Evolutionary conservation across 2,888 invertebrate species (phyloP).

Genomic region (Pachymerium ferrugineum): DNA sequence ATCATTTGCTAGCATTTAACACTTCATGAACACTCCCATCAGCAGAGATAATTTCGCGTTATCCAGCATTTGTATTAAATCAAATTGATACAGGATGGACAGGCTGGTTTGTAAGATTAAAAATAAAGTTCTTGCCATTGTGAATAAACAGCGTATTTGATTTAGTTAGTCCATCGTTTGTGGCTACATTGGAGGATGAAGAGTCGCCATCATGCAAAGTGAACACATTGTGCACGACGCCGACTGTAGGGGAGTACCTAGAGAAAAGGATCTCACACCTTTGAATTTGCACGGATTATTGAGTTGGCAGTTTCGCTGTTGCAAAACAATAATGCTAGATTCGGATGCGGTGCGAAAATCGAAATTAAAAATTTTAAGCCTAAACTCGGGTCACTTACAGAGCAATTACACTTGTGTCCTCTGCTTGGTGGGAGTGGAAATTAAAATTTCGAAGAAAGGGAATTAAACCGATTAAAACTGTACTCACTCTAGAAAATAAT

Average conservation of each 20-base stretch:
- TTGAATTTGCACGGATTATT: not conserved
- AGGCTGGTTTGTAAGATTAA: too few species aligned
- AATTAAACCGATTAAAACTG: not conserved
- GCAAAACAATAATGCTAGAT: not conserved
- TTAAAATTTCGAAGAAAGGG: not conserved
- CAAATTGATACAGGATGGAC: too few species aligned
- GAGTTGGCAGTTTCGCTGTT: not conserved
- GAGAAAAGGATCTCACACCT: not conserved
- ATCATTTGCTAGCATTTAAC: not conserved
- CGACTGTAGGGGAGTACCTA: not conserved
- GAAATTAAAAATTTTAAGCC: not conserved
- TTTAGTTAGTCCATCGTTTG: not conserved
- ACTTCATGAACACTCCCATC: not conserved
- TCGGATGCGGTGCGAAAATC: not conserved
- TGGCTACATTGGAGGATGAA: not conserved
- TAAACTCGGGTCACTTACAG: not conserved
- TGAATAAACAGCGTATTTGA: not conserved
- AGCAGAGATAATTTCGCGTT: too few species aligned
- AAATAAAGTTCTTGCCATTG: not conserved
- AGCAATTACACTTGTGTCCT: not conserved
- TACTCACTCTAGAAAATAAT: constrained; percentile 37
- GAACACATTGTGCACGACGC: not conserved
- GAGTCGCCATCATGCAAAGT: not conserved
- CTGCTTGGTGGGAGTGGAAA: not conserved
- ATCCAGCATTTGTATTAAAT: too few species aligned